Conservation (phyloP, 2,888 invertebrate species). For the Zaprionus bogoriensis region DNA sequence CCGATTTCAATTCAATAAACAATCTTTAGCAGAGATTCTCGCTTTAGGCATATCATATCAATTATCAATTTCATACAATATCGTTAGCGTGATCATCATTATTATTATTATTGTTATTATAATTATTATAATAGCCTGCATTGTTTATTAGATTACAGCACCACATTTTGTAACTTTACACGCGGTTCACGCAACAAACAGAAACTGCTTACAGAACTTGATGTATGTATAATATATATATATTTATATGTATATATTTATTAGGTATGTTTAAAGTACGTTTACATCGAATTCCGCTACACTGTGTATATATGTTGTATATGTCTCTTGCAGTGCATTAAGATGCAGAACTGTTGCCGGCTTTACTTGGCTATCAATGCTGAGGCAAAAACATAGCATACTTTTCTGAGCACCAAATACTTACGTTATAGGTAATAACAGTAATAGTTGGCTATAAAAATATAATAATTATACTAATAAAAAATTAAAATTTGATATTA, state of each 20-base stretch:
- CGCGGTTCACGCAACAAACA: slow-evolving; percentile 52
- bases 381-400: not conserved
- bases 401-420: not conserved
- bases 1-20: slow-evolving; percentile 67
- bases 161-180: slow-evolving; percentile 73
- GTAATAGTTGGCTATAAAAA: too few relatives aligned
- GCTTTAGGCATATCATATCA: too few relatives aligned
- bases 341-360: not conserved
- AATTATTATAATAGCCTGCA: slow-evolving; percentile 36
- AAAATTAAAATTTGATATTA: too few relatives aligned
- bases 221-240: slow-evolving; percentile 23
- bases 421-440: not conserved
- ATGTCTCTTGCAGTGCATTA: not conserved
- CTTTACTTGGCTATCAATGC: too few relatives aligned
- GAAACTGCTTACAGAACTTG: slow-evolving; percentile 46
- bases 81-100: slow-evolving; percentile 12
- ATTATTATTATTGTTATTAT: slow-evolving; percentile 4
- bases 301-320: slow-evolving; percentile 16
- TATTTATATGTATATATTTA: slow-evolving; percentile 1
- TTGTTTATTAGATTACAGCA: slow-evolving; percentile 71
- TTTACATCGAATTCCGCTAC: slow-evolving; percentile 67
- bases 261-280: slow-evolving; percentile 46
- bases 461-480: too few relatives aligned
- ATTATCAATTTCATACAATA: slow-evolving; percentile 2
- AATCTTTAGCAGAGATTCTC: slow-evolving; percentile 53